Evolutionary conservation across 2,797 vertebrate species (phyloP).

Genomic region (Zalophus californianus): DNA sequence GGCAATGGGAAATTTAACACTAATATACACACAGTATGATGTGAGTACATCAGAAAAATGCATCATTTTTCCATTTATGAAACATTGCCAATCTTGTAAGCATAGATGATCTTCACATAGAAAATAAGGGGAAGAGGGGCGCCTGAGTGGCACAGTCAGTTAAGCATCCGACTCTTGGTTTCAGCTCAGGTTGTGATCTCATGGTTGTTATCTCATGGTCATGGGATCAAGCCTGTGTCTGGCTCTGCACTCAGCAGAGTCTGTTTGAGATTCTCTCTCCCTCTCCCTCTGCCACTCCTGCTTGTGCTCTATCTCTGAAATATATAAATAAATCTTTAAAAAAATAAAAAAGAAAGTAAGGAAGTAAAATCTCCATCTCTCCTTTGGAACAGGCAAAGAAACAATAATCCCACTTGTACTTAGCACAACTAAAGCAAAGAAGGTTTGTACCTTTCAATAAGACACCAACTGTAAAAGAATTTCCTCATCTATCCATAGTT

Average conservation of each 20-base stretch:
- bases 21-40: neutral
- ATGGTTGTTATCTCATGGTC: neutral
- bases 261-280: neutral
- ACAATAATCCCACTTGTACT: neutral
- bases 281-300: neutral
- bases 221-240: neutral
- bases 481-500: neutral
- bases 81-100: neutral
- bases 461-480: neutral
- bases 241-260: neutral
- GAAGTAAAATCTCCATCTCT: neutral
- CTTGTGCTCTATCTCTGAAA: neutral
- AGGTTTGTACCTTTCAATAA: neutral
- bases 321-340: neutral
- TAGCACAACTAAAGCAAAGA: neutral
- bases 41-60: conserved; percentile 46
- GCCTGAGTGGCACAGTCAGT: neutral
- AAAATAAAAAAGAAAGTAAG: neutral
- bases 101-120: neutral
- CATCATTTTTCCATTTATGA: conserved; percentile 15
- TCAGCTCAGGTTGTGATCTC: neutral
- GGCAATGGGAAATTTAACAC: neutral
- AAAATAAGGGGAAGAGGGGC: neutral
- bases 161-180: neutral
- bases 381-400: neutral